Percentiles rank a stretch among this genome's conserved stretches.
These are phyloP conservation scores for Melolontha melolontha DNA, from an alignment of 2,888 invertebrate species.

Conservation along the genomic window DNA sequence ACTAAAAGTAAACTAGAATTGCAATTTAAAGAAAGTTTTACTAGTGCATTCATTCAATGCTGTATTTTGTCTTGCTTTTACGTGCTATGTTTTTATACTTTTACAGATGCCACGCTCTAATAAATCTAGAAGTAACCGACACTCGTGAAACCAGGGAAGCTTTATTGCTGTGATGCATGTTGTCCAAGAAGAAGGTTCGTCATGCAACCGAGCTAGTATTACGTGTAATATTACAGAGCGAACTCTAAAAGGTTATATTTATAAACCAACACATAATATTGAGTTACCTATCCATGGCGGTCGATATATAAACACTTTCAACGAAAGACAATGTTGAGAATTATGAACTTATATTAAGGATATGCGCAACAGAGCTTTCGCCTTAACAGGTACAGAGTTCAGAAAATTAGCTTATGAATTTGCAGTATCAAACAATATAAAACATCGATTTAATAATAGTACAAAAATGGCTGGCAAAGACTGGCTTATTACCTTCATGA, in stretches of 20 bases:
- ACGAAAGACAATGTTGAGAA: conserved; percentile 46
- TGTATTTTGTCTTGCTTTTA: conserved; percentile 11
- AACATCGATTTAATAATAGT: conserved; percentile 42
- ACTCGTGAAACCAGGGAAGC: conserved; percentile 46
- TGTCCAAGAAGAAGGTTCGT: conserved; percentile 40
- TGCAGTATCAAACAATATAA: conserved; percentile 45
- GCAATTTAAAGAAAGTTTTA: conserved; percentile 9
- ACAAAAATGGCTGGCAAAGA: conserved; percentile 49
- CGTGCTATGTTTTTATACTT: conserved; percentile 14
- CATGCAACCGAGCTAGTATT: no score
- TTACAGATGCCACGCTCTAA: conserved; percentile 46
- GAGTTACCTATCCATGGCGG: conserved; percentile 44
- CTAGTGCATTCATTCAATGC: conserved; percentile 11
- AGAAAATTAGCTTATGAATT: conserved; percentile 46
- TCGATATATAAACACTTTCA: conserved; percentile 46
- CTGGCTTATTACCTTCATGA: conserved; percentile 47
- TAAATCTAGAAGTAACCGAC: conserved; percentile 42
- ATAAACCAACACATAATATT: conserved; percentile 43
- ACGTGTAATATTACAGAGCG: conserved; percentile 38
- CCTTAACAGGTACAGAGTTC: conserved; percentile 41
- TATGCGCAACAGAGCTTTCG: conserved; percentile 42
- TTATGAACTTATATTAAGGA: conserved; percentile 46
- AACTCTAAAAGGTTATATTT: conserved; percentile 45
- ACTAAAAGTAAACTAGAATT: conserved; percentile 7
- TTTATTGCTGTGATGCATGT: conserved; percentile 46